Evolutionary conservation across 2,888 invertebrate species (phyloP).

Genomic region (Oxytorus armatus): DNA sequence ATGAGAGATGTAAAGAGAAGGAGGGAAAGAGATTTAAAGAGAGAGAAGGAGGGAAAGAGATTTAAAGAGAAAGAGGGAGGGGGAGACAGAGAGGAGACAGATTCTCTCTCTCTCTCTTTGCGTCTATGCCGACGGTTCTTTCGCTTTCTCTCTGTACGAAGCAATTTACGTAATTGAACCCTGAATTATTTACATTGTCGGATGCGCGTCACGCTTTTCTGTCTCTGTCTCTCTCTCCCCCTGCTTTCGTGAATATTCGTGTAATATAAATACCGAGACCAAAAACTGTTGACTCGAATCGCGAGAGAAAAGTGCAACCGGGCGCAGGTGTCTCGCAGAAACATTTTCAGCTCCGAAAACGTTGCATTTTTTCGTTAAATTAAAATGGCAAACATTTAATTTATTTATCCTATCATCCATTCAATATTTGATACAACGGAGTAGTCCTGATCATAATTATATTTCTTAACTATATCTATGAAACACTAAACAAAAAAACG

Average conservation of each 20-base stretch:
- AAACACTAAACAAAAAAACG: too few relatives aligned
- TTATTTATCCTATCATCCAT: background rate
- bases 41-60: slow-evolving; percentile 31
- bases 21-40: slow-evolving; percentile 25
- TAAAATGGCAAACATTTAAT: background rate
- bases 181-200: slow-evolving; percentile 83
- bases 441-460: background rate
- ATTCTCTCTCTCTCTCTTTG: slow-evolving; percentile 34
- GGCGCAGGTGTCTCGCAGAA: background rate
- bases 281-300: slow-evolving; percentile 3
- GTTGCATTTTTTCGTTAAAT: background rate
- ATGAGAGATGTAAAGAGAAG: slow-evolving; percentile 39
- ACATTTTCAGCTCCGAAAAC: background rate
- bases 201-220: slow-evolving; percentile 79
- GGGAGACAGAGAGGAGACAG: slow-evolving; percentile 46
- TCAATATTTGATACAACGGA: background rate
- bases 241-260: background rate
- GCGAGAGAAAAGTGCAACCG: background rate
- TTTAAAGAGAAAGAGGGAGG: slow-evolving; percentile 23
- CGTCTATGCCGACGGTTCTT: too few relatives aligned
- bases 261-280: slow-evolving; percentile 42
- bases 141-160: slow-evolving; percentile 9
- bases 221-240: too few relatives aligned
- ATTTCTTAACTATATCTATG: background rate
- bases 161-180: slow-evolving; percentile 84